Percentiles rank a stretch among this genome's conserved stretches.
These are phyloP conservation scores for Gonatopus flavifemur DNA, from an alignment of 1,140 invertebrate species.

Conservation along the genomic window DNA sequence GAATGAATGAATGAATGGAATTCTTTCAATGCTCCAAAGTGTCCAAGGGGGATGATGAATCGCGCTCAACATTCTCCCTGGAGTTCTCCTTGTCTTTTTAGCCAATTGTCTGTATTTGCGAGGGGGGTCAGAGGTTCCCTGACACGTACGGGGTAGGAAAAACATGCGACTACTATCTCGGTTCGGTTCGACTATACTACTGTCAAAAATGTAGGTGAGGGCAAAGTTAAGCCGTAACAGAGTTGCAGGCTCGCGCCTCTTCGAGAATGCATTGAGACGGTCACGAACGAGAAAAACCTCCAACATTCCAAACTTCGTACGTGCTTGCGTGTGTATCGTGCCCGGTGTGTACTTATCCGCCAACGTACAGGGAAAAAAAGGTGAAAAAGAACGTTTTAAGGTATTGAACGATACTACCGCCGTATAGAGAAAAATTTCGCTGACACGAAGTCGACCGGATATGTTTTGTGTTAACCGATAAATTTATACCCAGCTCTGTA, in stretches of 20 bases:
- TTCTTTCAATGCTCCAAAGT: not conserved
- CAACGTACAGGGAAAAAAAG: too few relatives aligned
- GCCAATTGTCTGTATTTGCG: slow-evolving; percentile 1
- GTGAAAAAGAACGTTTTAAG: too few relatives aligned
- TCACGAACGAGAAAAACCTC: slow-evolving; percentile 44
- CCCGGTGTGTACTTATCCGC: too few relatives aligned
- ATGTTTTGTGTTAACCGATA: too few relatives aligned
- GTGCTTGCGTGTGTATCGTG: too few relatives aligned
- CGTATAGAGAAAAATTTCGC: too few relatives aligned
- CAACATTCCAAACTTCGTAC: too few relatives aligned
- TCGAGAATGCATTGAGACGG: slow-evolving; percentile 45
- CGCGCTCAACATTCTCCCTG: slow-evolving; percentile 14
- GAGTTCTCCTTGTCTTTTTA: slow-evolving; percentile 28
- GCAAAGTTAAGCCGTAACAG: slow-evolving; percentile 43
- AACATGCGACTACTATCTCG: slow-evolving; percentile 13
- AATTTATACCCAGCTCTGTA: too few relatives aligned
- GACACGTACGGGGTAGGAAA: slow-evolving; percentile 7
- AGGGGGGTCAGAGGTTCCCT: not conserved
- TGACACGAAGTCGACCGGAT: too few relatives aligned
- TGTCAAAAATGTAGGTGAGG: slow-evolving; percentile 37
- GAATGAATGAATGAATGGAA: slow-evolving; percentile 32
- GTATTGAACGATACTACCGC: too few relatives aligned
- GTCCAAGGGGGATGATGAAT: slow-evolving; percentile 29
- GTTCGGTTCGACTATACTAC: slow-evolving; percentile 17
- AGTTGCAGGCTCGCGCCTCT: slow-evolving; percentile 46